phyloP scores from a whole-genome alignment of 1,140 invertebrate species.

The Leptoteleia sp. region DNA sequence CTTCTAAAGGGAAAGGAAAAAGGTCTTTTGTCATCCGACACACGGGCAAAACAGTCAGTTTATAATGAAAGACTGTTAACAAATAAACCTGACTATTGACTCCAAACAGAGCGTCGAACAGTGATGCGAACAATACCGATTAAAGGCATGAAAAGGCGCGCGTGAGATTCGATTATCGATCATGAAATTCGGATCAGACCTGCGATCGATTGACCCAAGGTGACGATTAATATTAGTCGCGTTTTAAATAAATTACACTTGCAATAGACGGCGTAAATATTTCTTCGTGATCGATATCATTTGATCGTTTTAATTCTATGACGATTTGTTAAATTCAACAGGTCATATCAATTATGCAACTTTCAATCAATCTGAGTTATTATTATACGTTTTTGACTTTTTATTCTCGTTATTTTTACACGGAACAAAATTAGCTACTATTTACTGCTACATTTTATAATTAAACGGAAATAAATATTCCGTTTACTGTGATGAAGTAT shows the following conservation, averaged over 20 bases:
- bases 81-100: constrained; percentile 28
- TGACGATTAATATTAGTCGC: neutral
- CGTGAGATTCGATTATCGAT: neutral
- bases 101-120: no score
- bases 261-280: neutral
- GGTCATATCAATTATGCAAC: neutral
- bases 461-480: no score
- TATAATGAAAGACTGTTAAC: constrained; percentile 29
- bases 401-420: no score
- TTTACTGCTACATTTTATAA: no score
- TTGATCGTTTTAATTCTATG: constrained; percentile 5
- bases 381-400: no score
- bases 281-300: neutral
- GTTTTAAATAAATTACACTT: constrained; percentile 10
- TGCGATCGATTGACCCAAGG: neutral
- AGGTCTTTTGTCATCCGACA: constrained; percentile 20
- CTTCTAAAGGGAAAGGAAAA: no score
- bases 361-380: no score
- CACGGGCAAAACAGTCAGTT: constrained; percentile 7
- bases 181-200: neutral
- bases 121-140: neutral
- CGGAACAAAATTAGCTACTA: no score
- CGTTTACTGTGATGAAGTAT: no score
- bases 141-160: constrained; percentile 2
- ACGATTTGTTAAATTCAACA: neutral